phyloP scores from a whole-genome alignment of 2,888 invertebrate genomes.

The Lasius platythorax region DNA sequence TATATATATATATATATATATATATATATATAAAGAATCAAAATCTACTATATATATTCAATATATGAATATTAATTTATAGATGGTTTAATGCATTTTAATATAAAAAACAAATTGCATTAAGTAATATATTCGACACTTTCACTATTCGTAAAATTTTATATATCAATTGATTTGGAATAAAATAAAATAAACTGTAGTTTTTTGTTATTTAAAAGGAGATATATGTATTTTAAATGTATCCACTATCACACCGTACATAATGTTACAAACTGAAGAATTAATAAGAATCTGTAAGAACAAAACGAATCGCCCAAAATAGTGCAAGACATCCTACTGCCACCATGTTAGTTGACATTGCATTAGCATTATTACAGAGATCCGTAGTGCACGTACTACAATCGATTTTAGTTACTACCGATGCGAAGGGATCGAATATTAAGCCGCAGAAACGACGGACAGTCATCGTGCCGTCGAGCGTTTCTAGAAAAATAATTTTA shows the following conservation, averaged over 20 bases:
- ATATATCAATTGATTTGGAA: too few species aligned
- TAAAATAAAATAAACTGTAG: not conserved
- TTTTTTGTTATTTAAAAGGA: not conserved
- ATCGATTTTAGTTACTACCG: not conserved
- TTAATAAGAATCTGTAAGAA: not conserved
- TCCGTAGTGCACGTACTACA: not conserved
- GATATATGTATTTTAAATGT: not conserved
- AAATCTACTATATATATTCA: too few species aligned
- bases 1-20: not conserved
- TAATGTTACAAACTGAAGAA: not conserved
- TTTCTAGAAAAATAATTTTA: not conserved
- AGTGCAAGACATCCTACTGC: not conserved
- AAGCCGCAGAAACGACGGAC: too few species aligned
- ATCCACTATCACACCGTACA: not conserved
- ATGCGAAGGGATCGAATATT: too few species aligned
- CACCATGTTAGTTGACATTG: not conserved
- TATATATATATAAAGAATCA: not conserved
- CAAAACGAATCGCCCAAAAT: not conserved
- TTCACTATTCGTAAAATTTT: too few species aligned
- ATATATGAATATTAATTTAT: too few species aligned
- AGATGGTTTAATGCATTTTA: too few species aligned
- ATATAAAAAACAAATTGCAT: too few species aligned
- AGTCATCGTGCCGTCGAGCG: accelerated
- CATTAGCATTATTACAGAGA: constrained; percentile 40
- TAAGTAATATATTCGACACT: too few species aligned